A percentile compares a stretch with the other conserved stretches of the same genome.
phyloP scores from a whole-genome alignment of 2,113 vertebrate genomes.

The Clarias macrocephalus region DNA sequence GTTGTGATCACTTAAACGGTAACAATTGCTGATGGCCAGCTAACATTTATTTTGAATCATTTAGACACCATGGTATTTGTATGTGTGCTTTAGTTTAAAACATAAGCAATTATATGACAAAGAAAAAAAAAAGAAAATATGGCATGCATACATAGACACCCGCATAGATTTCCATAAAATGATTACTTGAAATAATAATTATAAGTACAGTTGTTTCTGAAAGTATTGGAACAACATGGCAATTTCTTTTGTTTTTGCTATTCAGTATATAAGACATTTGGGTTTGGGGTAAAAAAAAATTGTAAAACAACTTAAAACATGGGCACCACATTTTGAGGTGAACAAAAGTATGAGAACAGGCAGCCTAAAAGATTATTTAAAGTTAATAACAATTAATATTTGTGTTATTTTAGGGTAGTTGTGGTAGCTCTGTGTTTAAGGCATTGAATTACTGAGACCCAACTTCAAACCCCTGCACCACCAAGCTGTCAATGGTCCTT shows the following conservation, averaged over 20 bases:
- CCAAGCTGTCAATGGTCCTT: too few species aligned
- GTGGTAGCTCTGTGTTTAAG: too few species aligned
- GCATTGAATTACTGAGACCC: too few species aligned
- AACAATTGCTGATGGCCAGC: slow-evolving; percentile 31
- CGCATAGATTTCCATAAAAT: background rate
- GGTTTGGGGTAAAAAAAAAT: background rate
- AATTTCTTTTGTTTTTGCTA: background rate
- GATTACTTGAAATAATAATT: background rate
- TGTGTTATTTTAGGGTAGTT: too few species aligned
- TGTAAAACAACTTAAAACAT: too few species aligned
- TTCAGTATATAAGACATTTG: background rate
- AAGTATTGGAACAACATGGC: background rate
- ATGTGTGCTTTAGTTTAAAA: background rate
- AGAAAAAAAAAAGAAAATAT: background rate
- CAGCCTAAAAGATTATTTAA: too few species aligned
- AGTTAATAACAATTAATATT: too few species aligned
- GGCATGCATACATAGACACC: background rate
- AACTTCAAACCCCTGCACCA: too few species aligned
- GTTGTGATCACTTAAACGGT: background rate
- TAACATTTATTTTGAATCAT: slow-evolving; percentile 17
- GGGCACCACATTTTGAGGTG: too few species aligned
- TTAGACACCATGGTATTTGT: background rate
- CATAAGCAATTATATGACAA: background rate
- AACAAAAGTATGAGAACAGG: too few species aligned
- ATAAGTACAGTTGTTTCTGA: background rate